Evolutionary conservation across 2,888 invertebrate genomes (phyloP).

Genomic region (Thereva nobilitata): DNA sequence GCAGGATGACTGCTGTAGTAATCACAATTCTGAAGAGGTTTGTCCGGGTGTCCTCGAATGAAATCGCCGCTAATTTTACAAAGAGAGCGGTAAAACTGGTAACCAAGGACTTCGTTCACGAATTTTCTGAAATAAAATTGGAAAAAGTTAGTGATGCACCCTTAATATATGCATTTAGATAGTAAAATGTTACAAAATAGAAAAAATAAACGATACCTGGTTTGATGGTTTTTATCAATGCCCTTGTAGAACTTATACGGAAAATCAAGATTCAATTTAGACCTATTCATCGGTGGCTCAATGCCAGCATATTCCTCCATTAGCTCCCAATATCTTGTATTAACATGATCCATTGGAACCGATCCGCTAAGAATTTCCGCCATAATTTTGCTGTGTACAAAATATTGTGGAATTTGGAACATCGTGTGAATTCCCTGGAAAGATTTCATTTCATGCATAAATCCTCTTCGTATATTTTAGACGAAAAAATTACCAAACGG

Average conservation of each 20-base stretch:
- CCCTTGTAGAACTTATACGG: slow-evolving; percentile 70
- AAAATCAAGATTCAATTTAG: slow-evolving; percentile 69
- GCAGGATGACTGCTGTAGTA: slow-evolving; percentile 67
- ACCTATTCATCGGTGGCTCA: slow-evolving; percentile 64
- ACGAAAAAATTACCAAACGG: slow-evolving; percentile 47
- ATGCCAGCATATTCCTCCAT: slow-evolving; percentile 65
- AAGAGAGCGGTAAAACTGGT: slow-evolving; percentile 64
- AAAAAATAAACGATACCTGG: slow-evolving; percentile 46
- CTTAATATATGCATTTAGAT: slow-evolving; percentile 41
- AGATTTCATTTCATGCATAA: not conserved
- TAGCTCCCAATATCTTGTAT: slow-evolving; percentile 67
- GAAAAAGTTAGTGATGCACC: not conserved
- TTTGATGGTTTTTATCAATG: slow-evolving; percentile 46
- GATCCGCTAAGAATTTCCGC: slow-evolving; percentile 64
- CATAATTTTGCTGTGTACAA: slow-evolving; percentile 69
- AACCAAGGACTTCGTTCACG: slow-evolving; percentile 75
- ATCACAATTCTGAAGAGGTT: slow-evolving; percentile 69
- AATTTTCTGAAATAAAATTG: slow-evolving; percentile 63
- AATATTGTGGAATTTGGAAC: slow-evolving; percentile 69
- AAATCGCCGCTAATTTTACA: slow-evolving; percentile 68
- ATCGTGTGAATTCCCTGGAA: slow-evolving; percentile 68
- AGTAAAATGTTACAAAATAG: not conserved
- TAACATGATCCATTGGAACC: slow-evolving; percentile 62
- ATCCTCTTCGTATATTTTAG: too few species aligned
- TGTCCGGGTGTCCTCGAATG: slow-evolving; percentile 61